These are phyloP conservation scores for Ophion slaviceki DNA, from an alignment of 2,888 invertebrate genomes.

Conservation along the genomic window DNA sequence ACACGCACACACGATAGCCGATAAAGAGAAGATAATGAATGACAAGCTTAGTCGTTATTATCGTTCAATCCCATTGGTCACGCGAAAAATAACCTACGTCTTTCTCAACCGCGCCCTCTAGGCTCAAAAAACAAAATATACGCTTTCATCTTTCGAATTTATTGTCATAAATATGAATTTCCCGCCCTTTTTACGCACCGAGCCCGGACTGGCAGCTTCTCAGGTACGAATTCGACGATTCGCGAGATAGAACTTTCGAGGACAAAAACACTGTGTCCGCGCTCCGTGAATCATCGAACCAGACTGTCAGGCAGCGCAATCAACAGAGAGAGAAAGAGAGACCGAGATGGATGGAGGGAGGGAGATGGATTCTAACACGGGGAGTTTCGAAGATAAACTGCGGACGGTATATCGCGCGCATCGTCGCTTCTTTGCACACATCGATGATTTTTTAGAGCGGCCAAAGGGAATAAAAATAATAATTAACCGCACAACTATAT, in stretches of 20 bases:
- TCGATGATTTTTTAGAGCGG: constrained; percentile 80
- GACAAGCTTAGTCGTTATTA: constrained; percentile 9
- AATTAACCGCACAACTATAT: constrained; percentile 64
- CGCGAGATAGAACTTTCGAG: neutral
- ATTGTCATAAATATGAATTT: constrained; percentile 5
- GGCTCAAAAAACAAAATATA: neutral
- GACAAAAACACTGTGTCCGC: neutral
- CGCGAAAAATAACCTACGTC: neutral
- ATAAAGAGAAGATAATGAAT: neutral
- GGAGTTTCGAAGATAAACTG: constrained; percentile 65
- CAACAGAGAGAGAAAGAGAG: constrained; percentile 21
- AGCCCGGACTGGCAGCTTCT: neutral
- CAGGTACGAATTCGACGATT: neutral
- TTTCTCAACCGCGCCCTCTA: neutral
- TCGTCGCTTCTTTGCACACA: constrained; percentile 72
- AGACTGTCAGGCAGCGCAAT: constrained; percentile 33
- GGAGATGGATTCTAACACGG: constrained; percentile 24
- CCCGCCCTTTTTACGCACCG: constrained; percentile 17
- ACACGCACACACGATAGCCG: neutral
- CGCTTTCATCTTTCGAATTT: neutral
- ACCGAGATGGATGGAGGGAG: constrained; percentile 15
- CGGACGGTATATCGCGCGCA: constrained; percentile 69
- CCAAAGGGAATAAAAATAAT: constrained; percentile 72
- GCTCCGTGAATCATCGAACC: constrained; percentile 49
- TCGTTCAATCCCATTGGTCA: neutral